These are phyloP conservation scores for Dicyrtomina minuta DNA, from an alignment of 2,888 invertebrate genomes.

Conservation along the genomic window DNA sequence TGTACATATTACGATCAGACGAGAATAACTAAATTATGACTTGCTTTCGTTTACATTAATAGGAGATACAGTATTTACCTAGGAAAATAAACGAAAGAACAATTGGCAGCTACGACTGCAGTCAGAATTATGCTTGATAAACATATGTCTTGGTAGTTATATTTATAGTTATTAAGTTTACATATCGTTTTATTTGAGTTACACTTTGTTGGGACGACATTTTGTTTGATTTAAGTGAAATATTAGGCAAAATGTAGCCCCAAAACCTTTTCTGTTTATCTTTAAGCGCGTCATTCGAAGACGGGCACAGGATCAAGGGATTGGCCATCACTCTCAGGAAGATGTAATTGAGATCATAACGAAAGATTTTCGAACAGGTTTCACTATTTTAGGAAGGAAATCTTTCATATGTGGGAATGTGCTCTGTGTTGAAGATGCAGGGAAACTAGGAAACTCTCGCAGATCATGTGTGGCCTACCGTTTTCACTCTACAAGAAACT, in stretches of 20 bases:
- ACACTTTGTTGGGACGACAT: not conserved
- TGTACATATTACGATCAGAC: no score
- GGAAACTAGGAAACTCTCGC: constrained; percentile 57
- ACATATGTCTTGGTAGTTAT: constrained; percentile 27
- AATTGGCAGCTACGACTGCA: constrained; percentile 14
- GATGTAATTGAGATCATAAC: constrained; percentile 43
- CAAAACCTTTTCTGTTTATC: not conserved
- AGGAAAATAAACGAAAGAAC: not conserved
- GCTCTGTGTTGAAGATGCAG: constrained; percentile 55
- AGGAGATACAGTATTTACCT: constrained; percentile 12
- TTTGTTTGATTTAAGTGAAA: no score
- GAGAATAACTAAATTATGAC: no score
- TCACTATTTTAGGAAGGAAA: constrained; percentile 44
- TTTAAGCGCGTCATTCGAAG: not conserved
- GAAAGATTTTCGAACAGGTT: constrained; percentile 42
- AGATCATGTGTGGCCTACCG: constrained; percentile 55
- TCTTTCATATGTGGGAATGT: constrained; percentile 47
- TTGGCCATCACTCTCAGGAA: constrained; percentile 43
- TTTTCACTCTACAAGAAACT: no score
- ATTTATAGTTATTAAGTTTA: no score
- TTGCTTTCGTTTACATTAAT: no score
- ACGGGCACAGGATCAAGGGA: constrained; percentile 8
- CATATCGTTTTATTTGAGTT: no score
- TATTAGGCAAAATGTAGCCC: no score
- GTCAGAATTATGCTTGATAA: constrained; percentile 23